Base-by-base conservation (phyloP, 2,888 invertebrate species). In the Oxyteleia sp. region DNA sequence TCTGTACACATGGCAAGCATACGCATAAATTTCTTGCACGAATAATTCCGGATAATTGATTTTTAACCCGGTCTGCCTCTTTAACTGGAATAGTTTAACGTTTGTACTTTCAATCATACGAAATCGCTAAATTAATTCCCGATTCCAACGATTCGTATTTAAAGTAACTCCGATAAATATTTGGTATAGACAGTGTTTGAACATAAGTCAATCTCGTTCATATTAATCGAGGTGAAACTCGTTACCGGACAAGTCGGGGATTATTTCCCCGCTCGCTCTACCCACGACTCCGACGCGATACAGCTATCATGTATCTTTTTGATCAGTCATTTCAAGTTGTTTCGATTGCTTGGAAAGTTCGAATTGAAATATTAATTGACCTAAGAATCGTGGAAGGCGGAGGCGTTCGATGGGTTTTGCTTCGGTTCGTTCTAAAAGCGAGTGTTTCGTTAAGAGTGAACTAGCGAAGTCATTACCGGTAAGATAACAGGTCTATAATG, bases 281-380 rank as follows among this genome's bases (percentile, higher is more conserved):
- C 2, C 20, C 23, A 23, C n/a, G 15, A n/a, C 5, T 20, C 15
- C 11, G 2, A n/a, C 29, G 4, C 55, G 43, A 53, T 76, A 53
- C 26, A 32, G 64, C 16, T 75, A 66, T 59, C 51, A 20, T 59
- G 68, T 78, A 69, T 64, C 71, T 57, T 75, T 76, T 74, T 83
- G 51, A 83, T 79, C 78, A 49, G 41, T 64, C 13, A 23, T 49
- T 45, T 49, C 41, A 72, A 61, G 23, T 76, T 59, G 59, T 59
- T 47, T 41, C 47, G 32, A 68, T 57, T 53, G 72, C 59, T 71
- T 82, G 11, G 16, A n/a, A 91, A 91, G 85, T 91, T 90, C 83
- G 83, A 87, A 90, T 90, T 90, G 90, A 91, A 92, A 91, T 91
- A 91, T 91, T 91, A 91, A 91, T 91, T 92, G 90, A 88, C 86